Evolutionary conservation across 2,888 invertebrate genomes (phyloP).

Genomic region (Nymphalis c-album): DNA sequence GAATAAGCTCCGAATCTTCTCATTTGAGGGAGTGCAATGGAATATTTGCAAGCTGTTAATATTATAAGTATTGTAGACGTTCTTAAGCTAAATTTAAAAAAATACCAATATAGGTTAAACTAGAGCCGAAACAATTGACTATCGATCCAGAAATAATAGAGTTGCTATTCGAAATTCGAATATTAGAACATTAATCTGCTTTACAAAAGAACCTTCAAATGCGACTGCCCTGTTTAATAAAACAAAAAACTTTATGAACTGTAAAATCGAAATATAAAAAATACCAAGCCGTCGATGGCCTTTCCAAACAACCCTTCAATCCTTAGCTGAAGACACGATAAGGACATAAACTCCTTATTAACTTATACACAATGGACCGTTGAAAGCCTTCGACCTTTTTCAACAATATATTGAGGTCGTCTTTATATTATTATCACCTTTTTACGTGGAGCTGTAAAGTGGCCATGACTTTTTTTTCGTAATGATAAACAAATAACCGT

Average conservation of each 20-base stretch:
- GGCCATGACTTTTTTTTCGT: conserved; percentile 18
- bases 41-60: too few species aligned
- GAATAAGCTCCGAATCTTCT: too few species aligned
- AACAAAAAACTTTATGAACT: not conserved
- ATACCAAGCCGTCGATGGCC: not conserved
- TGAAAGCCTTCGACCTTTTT: conserved; percentile 25
- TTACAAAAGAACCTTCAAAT: not conserved
- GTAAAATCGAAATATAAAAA: not conserved
- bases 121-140: too few species aligned
- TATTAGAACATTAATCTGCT: not conserved
- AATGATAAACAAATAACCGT: conserved; percentile 17
- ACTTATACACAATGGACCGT: conserved; percentile 21
- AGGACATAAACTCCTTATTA: conserved; percentile 22
- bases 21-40: too few species aligned
- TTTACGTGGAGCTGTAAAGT: conserved; percentile 24
- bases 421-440: conserved; percentile 16
- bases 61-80: too few species aligned
- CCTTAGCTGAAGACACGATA: conserved; percentile 11
- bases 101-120: not conserved
- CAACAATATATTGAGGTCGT: conserved; percentile 19
- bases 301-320: conserved; percentile 2
- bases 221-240: not conserved
- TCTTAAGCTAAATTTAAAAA: not conserved
- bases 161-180: too few species aligned
- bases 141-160: too few species aligned